Percentiles rank a stretch among this genome's conserved stretches.
Conservation (phyloP, 2,888 invertebrate species). For the Tipula lateralis region DNA sequence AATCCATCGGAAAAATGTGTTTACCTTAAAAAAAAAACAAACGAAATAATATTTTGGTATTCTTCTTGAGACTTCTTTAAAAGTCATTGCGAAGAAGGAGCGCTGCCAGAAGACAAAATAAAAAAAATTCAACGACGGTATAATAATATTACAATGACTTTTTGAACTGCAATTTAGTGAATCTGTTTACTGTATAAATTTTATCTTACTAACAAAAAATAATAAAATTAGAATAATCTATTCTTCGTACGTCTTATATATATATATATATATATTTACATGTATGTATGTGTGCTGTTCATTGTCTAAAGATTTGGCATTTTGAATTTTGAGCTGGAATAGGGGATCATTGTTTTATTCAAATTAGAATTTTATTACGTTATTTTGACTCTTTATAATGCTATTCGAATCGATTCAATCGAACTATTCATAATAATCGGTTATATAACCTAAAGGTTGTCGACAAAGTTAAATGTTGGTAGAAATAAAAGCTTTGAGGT, state of each 20-base stretch:
- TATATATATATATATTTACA: no score
- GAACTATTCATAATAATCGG: neutral
- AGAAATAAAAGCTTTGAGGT: no score
- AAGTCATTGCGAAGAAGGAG: neutral
- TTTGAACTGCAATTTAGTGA: constrained; percentile 32
- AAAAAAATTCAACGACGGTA: neutral
- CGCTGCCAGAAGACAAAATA: neutral
- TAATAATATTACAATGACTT: constrained; percentile 29
- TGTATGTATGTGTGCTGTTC: no score
- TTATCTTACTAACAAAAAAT: neutral
- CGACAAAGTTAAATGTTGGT: no score
- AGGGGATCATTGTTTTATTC: neutral
- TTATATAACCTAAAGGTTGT: neutral
- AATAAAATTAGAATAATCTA: constrained; percentile 20
- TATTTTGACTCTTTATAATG: neutral
- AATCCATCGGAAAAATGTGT: constrained; percentile 31
- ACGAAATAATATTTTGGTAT: neutral
- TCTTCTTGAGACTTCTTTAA: neutral
- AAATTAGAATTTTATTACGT: neutral
- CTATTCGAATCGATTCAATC: no score
- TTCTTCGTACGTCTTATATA: neutral
- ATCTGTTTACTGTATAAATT: constrained; percentile 31
- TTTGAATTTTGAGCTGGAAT: neutral
- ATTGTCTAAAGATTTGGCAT: neutral
- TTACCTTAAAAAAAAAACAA: neutral